Evolutionary conservation across 2,113 vertebrate genomes (phyloP).

Genomic region (Erpornis zantholeuca): DNA sequence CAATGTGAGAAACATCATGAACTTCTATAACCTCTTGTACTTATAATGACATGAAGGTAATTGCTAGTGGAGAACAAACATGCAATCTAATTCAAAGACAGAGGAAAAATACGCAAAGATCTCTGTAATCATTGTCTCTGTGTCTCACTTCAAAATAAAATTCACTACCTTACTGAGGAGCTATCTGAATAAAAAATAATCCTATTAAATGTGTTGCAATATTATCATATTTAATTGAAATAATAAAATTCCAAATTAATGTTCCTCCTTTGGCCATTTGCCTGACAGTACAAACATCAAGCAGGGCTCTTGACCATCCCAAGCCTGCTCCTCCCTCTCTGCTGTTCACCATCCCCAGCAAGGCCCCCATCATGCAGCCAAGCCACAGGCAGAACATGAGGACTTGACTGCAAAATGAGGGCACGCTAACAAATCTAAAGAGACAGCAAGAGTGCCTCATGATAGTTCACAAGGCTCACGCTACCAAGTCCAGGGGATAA

Average conservation of each 20-base stretch:
- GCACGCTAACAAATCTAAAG: not conserved
- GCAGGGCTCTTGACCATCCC: not conserved
- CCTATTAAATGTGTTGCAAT: not conserved
- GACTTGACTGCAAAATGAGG: not conserved
- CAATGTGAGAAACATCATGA: conserved; percentile 27
- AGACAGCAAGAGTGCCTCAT: not conserved
- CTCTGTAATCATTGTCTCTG: not conserved
- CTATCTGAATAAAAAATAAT: not conserved
- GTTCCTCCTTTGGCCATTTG: not conserved
- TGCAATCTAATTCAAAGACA: not conserved
- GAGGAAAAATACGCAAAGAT: not conserved
- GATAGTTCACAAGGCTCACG: not conserved
- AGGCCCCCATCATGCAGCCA: not conserved
- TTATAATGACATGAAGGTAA: not conserved
- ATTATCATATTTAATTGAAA: not conserved
- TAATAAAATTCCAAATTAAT: too few relatives aligned
- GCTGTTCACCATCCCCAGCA: not conserved
- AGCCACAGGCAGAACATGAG: not conserved
- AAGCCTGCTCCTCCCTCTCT: not conserved
- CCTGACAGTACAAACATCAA: not conserved
- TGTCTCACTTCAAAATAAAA: not conserved
- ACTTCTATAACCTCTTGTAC: not conserved
- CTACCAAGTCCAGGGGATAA: not conserved
- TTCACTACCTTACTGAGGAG: not conserved
- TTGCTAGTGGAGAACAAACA: not conserved